A percentile compares a stretch with the other conserved stretches of the same genome.
These are phyloP conservation scores for Bombus waltoni DNA, from an alignment of 1,140 invertebrate species.

Conservation along the genomic window DNA sequence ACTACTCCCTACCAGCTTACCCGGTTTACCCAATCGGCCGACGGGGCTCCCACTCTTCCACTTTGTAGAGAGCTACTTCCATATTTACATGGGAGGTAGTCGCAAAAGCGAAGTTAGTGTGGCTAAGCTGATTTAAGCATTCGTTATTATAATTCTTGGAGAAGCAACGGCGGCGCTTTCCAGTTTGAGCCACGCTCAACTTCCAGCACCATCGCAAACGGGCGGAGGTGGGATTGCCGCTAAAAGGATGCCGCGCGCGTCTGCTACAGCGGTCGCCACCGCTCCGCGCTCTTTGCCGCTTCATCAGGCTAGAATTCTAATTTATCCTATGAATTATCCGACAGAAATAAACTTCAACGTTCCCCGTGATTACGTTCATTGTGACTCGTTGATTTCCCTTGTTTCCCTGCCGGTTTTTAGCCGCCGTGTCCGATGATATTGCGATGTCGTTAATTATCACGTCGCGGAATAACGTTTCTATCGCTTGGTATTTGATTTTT, in stretches of 20 bases:
- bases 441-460: conserved; percentile 7
- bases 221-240: conserved; percentile 31
- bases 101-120: conserved; percentile 80
- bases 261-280: not conserved
- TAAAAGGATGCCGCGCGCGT: conserved; percentile 55
- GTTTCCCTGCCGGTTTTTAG: not conserved
- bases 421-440: not conserved
- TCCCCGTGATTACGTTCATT: conserved; percentile 37
- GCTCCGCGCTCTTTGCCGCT: conserved; percentile 49
- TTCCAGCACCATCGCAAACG: conserved; percentile 30
- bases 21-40: conserved; percentile 74
- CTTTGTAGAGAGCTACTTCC: conserved; percentile 77
- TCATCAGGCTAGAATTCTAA: conserved; percentile 57
- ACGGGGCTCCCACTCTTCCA: conserved; percentile 74
- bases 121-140: conserved; percentile 83
- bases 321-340: conserved; percentile 63
- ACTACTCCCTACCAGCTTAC: conserved; percentile 56
- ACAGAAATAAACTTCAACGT: conserved; percentile 37
- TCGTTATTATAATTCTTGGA: conserved; percentile 82
- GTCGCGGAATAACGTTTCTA: not conserved
- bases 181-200: conserved; percentile 52
- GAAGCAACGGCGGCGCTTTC: conserved; percentile 58
- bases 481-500: not conserved
- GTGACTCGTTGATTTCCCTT: conserved; percentile 7
- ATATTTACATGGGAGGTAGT: conserved; percentile 80